phyloP scores from a whole-genome alignment of 2,797 vertebrate species.

The Thalassophryne amazonica region DNA sequence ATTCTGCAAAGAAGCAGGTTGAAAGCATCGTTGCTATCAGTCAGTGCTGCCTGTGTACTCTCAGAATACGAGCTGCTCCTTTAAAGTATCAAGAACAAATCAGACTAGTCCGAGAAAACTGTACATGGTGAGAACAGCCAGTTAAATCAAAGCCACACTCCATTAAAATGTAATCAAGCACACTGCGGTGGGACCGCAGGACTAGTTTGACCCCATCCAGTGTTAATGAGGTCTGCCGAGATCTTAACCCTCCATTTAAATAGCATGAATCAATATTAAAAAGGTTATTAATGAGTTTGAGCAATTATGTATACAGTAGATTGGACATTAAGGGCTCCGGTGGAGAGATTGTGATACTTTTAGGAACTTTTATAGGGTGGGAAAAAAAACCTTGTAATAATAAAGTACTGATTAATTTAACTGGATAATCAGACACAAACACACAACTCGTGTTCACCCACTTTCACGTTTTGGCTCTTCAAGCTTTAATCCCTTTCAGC shows the following conservation, averaged over 20 bases:
- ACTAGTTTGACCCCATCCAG: conserved; percentile 60
- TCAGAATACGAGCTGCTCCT: background rate
- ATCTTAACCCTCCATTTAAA: conserved; percentile 61
- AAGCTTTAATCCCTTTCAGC: too few species aligned
- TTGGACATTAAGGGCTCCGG: conserved; percentile 15
- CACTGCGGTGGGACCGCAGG: conserved; percentile 39
- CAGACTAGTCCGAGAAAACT: conserved; percentile 15
- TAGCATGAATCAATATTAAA: conserved; percentile 73
- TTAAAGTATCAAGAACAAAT: conserved; percentile 28
- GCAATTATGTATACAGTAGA: conserved; percentile 51
- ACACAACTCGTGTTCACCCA: too few species aligned
- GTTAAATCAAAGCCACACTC: conserved; percentile 50
- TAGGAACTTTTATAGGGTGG: too few species aligned
- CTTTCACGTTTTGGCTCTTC: too few species aligned
- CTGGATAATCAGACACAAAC: too few species aligned
- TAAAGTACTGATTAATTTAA: too few species aligned
- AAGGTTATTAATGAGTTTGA: conserved; percentile 63
- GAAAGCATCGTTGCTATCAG: too few species aligned
- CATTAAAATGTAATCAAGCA: conserved; percentile 65
- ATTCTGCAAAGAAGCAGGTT: too few species aligned
- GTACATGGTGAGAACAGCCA: conserved; percentile 1
- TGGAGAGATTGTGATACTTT: background rate
- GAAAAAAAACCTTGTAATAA: too few species aligned
- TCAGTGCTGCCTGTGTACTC: conserved; percentile 5
- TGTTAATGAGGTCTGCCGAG: conserved; percentile 66